phyloP scores from a whole-genome alignment of 92 coral and sea anemone genomes.

The Parazoanthus darwini region DNA sequence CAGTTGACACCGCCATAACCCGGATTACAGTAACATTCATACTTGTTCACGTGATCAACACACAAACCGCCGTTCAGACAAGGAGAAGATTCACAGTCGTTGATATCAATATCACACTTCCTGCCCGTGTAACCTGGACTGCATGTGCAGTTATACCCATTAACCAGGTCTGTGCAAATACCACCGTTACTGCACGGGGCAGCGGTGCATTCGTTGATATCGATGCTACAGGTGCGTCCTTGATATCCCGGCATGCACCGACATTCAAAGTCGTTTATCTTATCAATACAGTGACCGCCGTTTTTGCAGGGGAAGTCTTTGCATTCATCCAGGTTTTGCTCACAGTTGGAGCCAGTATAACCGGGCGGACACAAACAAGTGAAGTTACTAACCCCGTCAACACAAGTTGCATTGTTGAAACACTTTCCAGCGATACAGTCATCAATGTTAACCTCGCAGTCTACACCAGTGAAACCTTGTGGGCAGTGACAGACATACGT shows the following conservation, averaged over 20 bases:
- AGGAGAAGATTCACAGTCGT: slow-evolving; percentile 59
- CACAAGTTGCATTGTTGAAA: slow-evolving; percentile 74
- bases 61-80: slow-evolving; percentile 75
- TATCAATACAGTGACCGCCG: slow-evolving; percentile 68
- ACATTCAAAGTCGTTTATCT: slow-evolving; percentile 72
- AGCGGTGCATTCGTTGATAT: slow-evolving; percentile 76
- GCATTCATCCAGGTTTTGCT: slow-evolving; percentile 65
- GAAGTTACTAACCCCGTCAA: slow-evolving; percentile 63
- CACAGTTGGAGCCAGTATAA: slow-evolving; percentile 62
- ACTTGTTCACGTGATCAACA: slow-evolving; percentile 68
- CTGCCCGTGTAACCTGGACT: slow-evolving; percentile 70
- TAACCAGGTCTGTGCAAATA: slow-evolving; percentile 67
- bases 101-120: slow-evolving; percentile 57
- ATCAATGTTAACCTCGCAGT: slow-evolving; percentile 74
- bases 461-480: slow-evolving; percentile 67
- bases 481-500: slow-evolving; percentile 71
- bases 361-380: slow-evolving; percentile 72
- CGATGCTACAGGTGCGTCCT: slow-evolving; percentile 80
- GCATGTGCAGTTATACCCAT: slow-evolving; percentile 70
- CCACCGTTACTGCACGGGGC: slow-evolving; percentile 73
- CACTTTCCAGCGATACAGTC: slow-evolving; percentile 70
- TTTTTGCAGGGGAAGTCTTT: slow-evolving; percentile 57
- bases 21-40: slow-evolving; percentile 74
- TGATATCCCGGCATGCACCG: slow-evolving; percentile 72
- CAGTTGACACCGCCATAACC: slow-evolving; percentile 76